Evolutionary conservation across 1,140 invertebrate species (phyloP), one percentile per base, ranked within the genome.

Genomic region (Teleopsis dalmanni): DNA sequence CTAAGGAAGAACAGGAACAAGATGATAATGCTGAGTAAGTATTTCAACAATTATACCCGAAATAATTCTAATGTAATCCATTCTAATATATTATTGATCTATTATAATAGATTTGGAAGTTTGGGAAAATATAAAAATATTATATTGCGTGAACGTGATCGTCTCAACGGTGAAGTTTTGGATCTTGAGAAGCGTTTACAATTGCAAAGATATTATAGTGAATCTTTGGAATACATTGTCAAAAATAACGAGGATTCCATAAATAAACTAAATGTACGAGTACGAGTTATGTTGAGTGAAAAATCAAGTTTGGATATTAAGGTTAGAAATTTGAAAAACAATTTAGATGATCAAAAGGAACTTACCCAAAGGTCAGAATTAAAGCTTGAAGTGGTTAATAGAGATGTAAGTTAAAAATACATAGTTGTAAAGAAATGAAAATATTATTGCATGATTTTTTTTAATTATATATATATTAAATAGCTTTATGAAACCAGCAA

Each of bases 131-230:
- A 62, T 40, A 62, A 62, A 29, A 60, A 62, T n/a, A 62, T 59
- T 13, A 55, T 69, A 18, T 42, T 69, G 11, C 66, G 69, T 4
- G 75, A 77, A 51, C 68, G 66, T 9, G 75, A 78, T 41, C 69
- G 61, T 29, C 47, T 78, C 25, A 27, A 65, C 23, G 59, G 58
- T 8, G 75, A 77, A 53, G 57, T 76, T 8, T 65, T 72, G 16
- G 66, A 72, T 4, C 40, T 76, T 43, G 68, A 65, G 37, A 64
- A 72, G 42, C 65, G 73, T 4, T 55, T 76, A 23, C 66, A 72
- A 47, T 62, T 67, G 10, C 60, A 71, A 48, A 48, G 60, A 0
- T 49, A 53, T 16, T 74, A 73, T 33, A 65, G 59, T 2, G 72
- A 75, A 21, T 72, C 75, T n/a, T 49, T 74, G 4, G 72, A 77